Evolutionary conservation across 2,113 vertebrate genomes (phyloP).

Genomic region (Tragelaphus imberbis): DNA sequence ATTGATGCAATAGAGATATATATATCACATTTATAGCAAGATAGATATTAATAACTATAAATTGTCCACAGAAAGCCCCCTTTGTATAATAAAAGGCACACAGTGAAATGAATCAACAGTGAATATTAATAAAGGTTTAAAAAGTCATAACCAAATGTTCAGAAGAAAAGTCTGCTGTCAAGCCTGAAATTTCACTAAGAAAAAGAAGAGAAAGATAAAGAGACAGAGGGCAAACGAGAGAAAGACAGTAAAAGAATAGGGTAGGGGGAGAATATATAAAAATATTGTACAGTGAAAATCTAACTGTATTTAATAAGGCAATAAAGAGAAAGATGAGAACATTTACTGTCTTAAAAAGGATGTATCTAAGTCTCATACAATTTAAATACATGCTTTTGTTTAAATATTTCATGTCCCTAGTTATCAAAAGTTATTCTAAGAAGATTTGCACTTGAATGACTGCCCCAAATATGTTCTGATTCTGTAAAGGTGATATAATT

Average conservation of each 20-base stretch:
- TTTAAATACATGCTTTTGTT: not conserved
- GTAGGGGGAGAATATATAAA: not conserved
- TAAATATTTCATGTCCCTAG: not conserved
- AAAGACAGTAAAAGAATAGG: not conserved
- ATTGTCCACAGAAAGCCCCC: not conserved
- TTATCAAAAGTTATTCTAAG: constrained; percentile 4
- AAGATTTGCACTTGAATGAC: not conserved
- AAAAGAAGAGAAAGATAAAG: not conserved
- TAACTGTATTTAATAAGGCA: not conserved
- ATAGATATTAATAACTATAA: not conserved
- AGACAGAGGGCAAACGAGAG: not conserved
- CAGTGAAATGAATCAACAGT: not conserved
- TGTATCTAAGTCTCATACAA: not conserved
- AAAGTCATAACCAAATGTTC: not conserved
- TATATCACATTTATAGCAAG: not conserved
- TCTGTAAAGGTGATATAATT: not conserved
- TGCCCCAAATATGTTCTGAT: not conserved
- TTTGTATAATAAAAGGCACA: not conserved
- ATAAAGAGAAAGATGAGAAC: not conserved
- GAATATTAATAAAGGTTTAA: not conserved
- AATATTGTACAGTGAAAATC: not conserved
- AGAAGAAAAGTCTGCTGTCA: not conserved
- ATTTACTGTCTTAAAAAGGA: not conserved
- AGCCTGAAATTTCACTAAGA: not conserved
- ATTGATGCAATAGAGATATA: not conserved